A percentile compares a stretch with the other conserved stretches of the same genome.
Evolutionary conservation across 2,888 invertebrate species (phyloP).

Genomic region (Dione vanillae): DNA sequence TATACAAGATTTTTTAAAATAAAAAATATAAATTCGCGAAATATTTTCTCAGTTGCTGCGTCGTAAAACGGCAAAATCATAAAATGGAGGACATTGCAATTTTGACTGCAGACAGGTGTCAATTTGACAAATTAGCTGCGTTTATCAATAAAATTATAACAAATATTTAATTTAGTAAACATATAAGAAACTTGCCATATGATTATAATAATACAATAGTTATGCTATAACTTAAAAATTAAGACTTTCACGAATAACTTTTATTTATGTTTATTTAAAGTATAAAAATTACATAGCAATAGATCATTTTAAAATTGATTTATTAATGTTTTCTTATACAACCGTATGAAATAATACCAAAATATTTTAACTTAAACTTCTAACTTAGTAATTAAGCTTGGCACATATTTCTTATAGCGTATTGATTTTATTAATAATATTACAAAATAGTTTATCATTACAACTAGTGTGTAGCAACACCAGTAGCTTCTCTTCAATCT

Average conservation of each 20-base stretch:
- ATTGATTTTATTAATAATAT: constrained; percentile 20
- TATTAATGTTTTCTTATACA: neutral
- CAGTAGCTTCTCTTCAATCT: constrained; percentile 44
- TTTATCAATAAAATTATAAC: constrained; percentile 7
- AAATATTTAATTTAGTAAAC: neutral
- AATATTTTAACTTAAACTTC: neutral
- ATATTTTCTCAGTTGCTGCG: neutral
- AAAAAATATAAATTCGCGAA: neutral
- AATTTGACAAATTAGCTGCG: constrained; percentile 28
- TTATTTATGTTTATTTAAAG: neutral
- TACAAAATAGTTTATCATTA: neutral
- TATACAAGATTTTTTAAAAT: neutral
- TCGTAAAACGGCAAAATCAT: constrained; percentile 4
- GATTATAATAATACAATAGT: neutral
- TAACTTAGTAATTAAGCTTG: neutral
- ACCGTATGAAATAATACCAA: neutral
- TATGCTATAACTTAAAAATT: too few relatives aligned
- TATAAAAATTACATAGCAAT: neutral
- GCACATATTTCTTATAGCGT: neutral
- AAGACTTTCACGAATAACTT: neutral
- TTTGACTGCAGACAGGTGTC: constrained; percentile 6
- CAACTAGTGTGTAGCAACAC: constrained; percentile 38
- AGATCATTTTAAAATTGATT: neutral
- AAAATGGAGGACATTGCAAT: constrained; percentile 9
- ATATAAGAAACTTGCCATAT: neutral